phyloP scores from a whole-genome alignment of 2,888 invertebrate species.

The Stenolophus ochropezus region DNA sequence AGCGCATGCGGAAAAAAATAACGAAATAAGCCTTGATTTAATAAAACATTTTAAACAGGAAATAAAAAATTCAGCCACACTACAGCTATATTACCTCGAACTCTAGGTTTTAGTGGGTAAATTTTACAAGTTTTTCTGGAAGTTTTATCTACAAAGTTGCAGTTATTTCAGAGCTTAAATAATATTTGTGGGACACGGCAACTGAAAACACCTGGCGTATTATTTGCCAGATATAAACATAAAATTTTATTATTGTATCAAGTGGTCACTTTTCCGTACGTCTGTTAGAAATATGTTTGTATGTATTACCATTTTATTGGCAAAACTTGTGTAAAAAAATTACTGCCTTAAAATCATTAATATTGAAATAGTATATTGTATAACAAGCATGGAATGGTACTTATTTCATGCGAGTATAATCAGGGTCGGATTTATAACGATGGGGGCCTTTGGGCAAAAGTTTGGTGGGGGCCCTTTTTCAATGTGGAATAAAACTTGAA shows the following conservation, averaged over 20 bases:
- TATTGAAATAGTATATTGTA: too few species aligned
- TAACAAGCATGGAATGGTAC: too few species aligned
- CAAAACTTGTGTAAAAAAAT: too few species aligned
- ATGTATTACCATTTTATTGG: too few species aligned
- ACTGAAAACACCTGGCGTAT: neutral
- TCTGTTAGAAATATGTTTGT: too few species aligned
- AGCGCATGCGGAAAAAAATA: neutral
- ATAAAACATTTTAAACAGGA: neutral
- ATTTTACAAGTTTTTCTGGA: constrained; percentile 18
- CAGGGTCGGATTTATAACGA: too few species aligned
- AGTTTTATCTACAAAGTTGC: constrained; percentile 34
- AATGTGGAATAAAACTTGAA: too few species aligned
- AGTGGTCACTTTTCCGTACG: too few species aligned
- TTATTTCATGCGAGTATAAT: too few species aligned
- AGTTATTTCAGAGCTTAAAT: constrained; percentile 13
- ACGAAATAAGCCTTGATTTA: neutral
- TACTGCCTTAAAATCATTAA: too few species aligned
- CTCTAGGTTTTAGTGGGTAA: neutral
- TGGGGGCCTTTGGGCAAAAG: too few species aligned
- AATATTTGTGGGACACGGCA: constrained; percentile 16
- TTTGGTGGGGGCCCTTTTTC: too few species aligned
- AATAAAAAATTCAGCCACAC: neutral
- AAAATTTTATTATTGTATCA: neutral
- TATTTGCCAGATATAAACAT: neutral
- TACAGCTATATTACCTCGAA: constrained; percentile 1